These are phyloP conservation scores for Crossocerus cetratus DNA, from an alignment of 2,888 invertebrate species.

Conservation along the genomic window DNA sequence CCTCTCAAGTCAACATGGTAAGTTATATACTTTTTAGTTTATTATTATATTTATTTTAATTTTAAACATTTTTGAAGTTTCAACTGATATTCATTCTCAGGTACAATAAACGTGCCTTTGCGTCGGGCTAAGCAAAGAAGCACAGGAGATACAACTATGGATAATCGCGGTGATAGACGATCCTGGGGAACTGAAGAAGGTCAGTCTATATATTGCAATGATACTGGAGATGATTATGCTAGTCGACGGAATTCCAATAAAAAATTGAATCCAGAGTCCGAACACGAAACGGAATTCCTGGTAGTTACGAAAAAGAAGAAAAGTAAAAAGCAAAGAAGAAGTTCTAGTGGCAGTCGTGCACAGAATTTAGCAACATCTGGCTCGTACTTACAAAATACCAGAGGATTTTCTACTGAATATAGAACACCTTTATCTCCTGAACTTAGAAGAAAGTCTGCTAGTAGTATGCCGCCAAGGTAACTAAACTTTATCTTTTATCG, in stretches of 20 bases:
- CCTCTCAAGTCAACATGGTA: conserved; percentile 73
- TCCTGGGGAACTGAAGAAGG: conserved; percentile 85
- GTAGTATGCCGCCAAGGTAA: conserved; percentile 84
- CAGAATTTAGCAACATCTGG: conserved; percentile 72
- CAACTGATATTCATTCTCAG: conserved; percentile 35
- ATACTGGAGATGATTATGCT: conserved; percentile 72
- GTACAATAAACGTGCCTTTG: conserved; percentile 67
- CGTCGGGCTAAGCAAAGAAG: conserved; percentile 72
- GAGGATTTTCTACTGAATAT: conserved; percentile 71
- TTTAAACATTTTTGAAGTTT: not conserved
- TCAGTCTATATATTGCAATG: conserved; percentile 77
- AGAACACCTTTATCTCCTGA: conserved; percentile 73
- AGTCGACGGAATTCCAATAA: conserved; percentile 70
- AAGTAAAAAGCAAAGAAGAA: conserved; percentile 83
- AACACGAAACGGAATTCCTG: conserved; percentile 84
- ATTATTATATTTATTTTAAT: not conserved
- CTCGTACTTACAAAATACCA: conserved; percentile 71
- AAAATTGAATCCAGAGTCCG: conserved; percentile 66
- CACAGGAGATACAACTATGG: conserved; percentile 71
- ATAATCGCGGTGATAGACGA: conserved; percentile 78
- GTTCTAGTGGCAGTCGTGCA: conserved; percentile 74
- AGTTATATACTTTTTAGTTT: conserved; percentile 18
- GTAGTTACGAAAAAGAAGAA: conserved; percentile 89
- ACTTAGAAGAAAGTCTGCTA: conserved; percentile 83
- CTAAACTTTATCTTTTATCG: conserved; percentile 9